These are phyloP conservation scores for Apotomis capreana DNA, from an alignment of 2,888 invertebrate species.

Conservation along the genomic window DNA sequence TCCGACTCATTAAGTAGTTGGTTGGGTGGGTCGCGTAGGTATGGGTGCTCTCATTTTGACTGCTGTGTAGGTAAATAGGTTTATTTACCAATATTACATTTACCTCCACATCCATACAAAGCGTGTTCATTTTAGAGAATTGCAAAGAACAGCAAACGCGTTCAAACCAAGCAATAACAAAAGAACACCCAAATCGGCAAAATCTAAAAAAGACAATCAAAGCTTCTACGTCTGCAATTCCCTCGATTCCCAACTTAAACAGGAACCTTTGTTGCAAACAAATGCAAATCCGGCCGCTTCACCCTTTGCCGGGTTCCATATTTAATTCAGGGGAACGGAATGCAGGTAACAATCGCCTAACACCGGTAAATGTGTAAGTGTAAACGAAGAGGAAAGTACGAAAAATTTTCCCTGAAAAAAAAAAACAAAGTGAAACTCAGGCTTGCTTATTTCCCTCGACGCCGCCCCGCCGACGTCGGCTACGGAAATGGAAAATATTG, in stretches of 20 bases:
- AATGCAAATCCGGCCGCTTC: slow-evolving; percentile 80
- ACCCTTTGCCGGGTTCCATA: slow-evolving; percentile 76
- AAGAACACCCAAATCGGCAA: slow-evolving; percentile 14
- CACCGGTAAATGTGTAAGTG: slow-evolving; percentile 81
- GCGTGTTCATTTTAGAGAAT: neutral
- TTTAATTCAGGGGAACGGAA: slow-evolving; percentile 75
- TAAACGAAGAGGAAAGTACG: slow-evolving; percentile 79
- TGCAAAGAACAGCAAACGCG: slow-evolving; percentile 8
- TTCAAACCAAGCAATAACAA: slow-evolving; percentile 22
- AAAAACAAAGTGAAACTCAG: slow-evolving; percentile 81
- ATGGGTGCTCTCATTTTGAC: too few relatives aligned
- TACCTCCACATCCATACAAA: too few relatives aligned
- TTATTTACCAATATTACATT: too few relatives aligned
- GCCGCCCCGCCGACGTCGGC: slow-evolving; percentile 71
- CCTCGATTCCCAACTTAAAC: slow-evolving; percentile 55
- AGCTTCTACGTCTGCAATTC: slow-evolving; percentile 47
- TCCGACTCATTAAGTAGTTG: too few relatives aligned
- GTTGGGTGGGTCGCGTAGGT: too few relatives aligned
- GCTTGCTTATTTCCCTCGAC: slow-evolving; percentile 83
- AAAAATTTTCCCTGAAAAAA: slow-evolving; percentile 72
- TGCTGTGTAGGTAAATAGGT: too few relatives aligned
- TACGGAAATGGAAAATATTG: slow-evolving; percentile 83
- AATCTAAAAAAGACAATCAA: slow-evolving; percentile 42
- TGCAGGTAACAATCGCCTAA: slow-evolving; percentile 77
- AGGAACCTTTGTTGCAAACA: slow-evolving; percentile 72